Conservation (phyloP, 1,140 invertebrate species). For the Drosophila kanapiae region DNA sequence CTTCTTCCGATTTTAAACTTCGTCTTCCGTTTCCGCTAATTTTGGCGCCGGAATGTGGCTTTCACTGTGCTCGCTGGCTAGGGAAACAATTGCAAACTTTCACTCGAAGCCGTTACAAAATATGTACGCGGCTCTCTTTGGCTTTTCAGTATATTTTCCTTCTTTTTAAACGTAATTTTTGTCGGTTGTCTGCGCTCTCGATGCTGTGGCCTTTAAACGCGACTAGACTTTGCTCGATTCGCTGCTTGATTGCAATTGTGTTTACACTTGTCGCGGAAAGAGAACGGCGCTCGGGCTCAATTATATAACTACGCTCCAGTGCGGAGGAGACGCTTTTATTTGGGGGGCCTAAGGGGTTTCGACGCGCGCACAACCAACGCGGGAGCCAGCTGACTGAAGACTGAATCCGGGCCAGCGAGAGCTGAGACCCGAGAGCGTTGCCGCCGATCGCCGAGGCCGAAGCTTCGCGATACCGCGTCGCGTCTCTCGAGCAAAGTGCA, state of each 20-base stretch:
- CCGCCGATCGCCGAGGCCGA: constrained; percentile 48
- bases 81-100: constrained; percentile 67
- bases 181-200: constrained; percentile 9
- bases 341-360: constrained; percentile 26
- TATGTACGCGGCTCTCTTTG: constrained; percentile 23
- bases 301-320: constrained; percentile 72
- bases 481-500: constrained; percentile 33
- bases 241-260: constrained; percentile 48
- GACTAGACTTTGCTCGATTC: constrained; percentile 51
- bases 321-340: constrained; percentile 10
- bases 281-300: constrained; percentile 58
- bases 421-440: constrained; percentile 7
- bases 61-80: constrained; percentile 45
- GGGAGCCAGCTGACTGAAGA: constrained; percentile 80
- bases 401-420: constrained; percentile 39
- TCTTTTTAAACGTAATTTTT: constrained; percentile 7
- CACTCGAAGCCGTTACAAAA: constrained; percentile 56
- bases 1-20: constrained; percentile 21
- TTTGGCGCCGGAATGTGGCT: constrained; percentile 53
- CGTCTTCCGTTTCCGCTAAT: constrained; percentile 46
- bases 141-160: constrained; percentile 14
- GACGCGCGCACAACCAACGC: constrained; percentile 78
- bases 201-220: constrained; percentile 31
- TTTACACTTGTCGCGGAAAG: constrained; percentile 60
- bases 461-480: constrained; percentile 25